Percentiles rank a stretch among this genome's conserved stretches.
phyloP scores from a whole-genome alignment of 1,140 invertebrate species.

The Diprion similis region DNA sequence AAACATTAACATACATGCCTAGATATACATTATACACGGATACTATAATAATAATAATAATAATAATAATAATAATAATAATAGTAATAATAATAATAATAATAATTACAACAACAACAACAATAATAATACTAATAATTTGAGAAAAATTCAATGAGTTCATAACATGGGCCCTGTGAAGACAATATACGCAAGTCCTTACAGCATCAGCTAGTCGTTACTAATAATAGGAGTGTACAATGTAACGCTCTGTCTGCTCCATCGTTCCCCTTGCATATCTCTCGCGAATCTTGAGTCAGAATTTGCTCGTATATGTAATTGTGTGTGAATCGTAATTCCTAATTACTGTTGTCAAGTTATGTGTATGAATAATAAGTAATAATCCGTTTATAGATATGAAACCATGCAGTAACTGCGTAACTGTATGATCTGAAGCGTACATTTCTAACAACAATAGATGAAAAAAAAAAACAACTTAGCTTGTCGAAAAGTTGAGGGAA shows the following conservation, averaged over 20 bases:
- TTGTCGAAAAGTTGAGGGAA: neutral
- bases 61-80: neutral
- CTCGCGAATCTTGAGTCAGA: constrained; percentile 26
- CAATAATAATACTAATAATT: constrained; percentile 20
- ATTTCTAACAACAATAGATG: constrained; percentile 14
- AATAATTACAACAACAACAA: too few relatives aligned
- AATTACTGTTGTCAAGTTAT: constrained; percentile 21
- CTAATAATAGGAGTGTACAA: constrained; percentile 22
- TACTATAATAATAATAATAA: neutral
- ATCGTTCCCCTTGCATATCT: constrained; percentile 27
- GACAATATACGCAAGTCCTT: constrained; percentile 37
- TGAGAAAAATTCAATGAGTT: constrained; percentile 23
- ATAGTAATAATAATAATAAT: constrained; percentile 1
- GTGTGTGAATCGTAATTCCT: constrained; percentile 22
- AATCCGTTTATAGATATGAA: constrained; percentile 24
- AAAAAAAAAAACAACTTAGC: constrained; percentile 2
- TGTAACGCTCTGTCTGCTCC: neutral
- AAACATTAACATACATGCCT: neutral
- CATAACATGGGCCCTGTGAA: constrained; percentile 35
- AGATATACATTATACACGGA: too few relatives aligned
- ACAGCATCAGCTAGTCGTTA: constrained; percentile 35
- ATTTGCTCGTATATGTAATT: constrained; percentile 28
- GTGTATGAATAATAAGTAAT: constrained; percentile 20
- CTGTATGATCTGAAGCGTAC: constrained; percentile 15
- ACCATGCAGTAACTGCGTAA: constrained; percentile 15